Evolutionary conservation across 2,113 vertebrate species (phyloP).

Genomic region (Naja naja): DNA sequence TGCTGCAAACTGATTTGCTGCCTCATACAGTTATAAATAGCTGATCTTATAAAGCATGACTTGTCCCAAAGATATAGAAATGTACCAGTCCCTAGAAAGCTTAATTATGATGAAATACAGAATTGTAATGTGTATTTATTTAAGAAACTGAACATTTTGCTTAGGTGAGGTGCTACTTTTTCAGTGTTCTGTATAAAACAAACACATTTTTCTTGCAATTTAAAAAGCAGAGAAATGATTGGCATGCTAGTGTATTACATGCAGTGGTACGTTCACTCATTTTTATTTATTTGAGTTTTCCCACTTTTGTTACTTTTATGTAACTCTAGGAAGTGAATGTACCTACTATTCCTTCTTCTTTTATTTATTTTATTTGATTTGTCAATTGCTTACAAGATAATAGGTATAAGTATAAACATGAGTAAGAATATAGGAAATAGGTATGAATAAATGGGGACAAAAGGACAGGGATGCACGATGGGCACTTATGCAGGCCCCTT

Average conservation of each 20-base stretch:
- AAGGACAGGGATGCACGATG: too few relatives aligned
- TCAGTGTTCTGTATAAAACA: not conserved
- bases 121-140: not conserved
- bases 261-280: not conserved
- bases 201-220: not conserved
- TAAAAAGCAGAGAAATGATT: not conserved
- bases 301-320: not conserved
- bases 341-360: not conserved
- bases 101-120: not conserved
- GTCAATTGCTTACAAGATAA: too few relatives aligned
- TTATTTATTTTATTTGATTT: too few relatives aligned
- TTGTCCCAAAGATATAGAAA: not conserved
- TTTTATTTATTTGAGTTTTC: not conserved
- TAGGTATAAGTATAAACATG: too few relatives aligned
- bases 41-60: not conserved
- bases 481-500: too few relatives aligned
- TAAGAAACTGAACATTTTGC: not conserved
- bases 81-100: not conserved
- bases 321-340: not conserved
- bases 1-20: not conserved
- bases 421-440: too few relatives aligned
- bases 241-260: not conserved
- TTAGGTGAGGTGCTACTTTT: not conserved
- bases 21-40: not conserved
- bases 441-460: too few relatives aligned